These are phyloP conservation scores for Neelides folsomi DNA, from an alignment of 2,888 invertebrate species.

Conservation along the genomic window DNA sequence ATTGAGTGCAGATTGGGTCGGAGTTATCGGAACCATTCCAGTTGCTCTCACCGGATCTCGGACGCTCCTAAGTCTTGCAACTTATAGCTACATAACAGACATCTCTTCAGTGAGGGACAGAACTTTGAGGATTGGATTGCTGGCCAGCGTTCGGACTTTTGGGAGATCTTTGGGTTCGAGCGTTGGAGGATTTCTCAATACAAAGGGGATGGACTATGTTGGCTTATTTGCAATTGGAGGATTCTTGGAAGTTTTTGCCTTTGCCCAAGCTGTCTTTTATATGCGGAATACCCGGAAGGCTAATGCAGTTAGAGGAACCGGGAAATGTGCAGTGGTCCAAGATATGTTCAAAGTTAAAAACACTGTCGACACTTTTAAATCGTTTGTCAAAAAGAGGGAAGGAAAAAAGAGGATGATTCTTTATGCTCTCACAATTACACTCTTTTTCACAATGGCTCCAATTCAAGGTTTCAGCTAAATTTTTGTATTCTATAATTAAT, in stretches of 20 bases:
- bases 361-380: conserved; percentile 61
- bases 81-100: conserved; percentile 33
- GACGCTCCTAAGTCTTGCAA: conserved; percentile 36
- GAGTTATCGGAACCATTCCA: conserved; percentile 20
- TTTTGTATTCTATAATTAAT: not conserved
- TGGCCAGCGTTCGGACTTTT: conserved; percentile 41
- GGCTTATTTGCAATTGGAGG: conserved; percentile 30
- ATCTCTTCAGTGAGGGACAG: conserved; percentile 44
- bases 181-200: conserved; percentile 31
- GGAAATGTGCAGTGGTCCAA: conserved; percentile 40
- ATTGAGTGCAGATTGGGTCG: conserved; percentile 23
- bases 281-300: conserved; percentile 29
- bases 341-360: conserved; percentile 66
- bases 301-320: conserved; percentile 15
- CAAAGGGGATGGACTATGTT: conserved; percentile 18
- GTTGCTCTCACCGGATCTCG: conserved; percentile 45
- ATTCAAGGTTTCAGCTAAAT: conserved; percentile 27
- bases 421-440: conserved; percentile 20
- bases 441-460: conserved; percentile 33
- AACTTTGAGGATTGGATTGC: conserved; percentile 49
- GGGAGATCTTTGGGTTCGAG: conserved; percentile 33
- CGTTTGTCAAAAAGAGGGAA: conserved; percentile 64
- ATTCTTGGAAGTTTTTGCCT: conserved; percentile 23
- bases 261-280: conserved; percentile 25
- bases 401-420: conserved; percentile 34